Percentiles rank a stretch among this genome's conserved stretches.
phyloP scores from a whole-genome alignment of 2,797 vertebrate species.

The Meda fulgida region DNA sequence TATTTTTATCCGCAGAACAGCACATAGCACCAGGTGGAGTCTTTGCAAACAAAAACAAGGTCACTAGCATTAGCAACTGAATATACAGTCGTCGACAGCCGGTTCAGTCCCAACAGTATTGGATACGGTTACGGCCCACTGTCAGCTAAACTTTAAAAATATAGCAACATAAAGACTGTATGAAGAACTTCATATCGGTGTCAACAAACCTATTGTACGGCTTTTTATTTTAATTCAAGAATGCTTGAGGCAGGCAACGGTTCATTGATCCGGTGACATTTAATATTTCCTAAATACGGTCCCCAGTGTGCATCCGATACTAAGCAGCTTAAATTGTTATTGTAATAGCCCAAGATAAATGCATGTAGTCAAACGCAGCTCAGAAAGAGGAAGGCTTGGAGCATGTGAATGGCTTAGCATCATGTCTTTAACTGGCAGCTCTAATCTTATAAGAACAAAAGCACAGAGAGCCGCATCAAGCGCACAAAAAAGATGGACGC shows the following conservation, averaged over 20 bases:
- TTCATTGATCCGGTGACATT: slow-evolving; percentile 35
- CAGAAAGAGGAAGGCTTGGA: background rate
- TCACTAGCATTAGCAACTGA: slow-evolving; percentile 62
- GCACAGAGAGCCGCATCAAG: slow-evolving; percentile 49
- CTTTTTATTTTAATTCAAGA: background rate
- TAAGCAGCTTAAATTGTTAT: slow-evolving; percentile 38
- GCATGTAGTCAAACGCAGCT: background rate
- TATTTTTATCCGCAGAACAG: slow-evolving; percentile 79
- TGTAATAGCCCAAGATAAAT: background rate
- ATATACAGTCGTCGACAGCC: background rate
- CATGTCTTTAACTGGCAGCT: slow-evolving; percentile 68
- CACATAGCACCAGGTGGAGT: slow-evolving; percentile 78
- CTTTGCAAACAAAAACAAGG: slow-evolving; percentile 74
- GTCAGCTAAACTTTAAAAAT: background rate
- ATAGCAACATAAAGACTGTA: background rate
- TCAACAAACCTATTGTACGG: slow-evolving; percentile 3
- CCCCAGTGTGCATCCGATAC: slow-evolving; percentile 30
- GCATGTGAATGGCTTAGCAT: slow-evolving; percentile 78
- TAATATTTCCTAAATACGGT: slow-evolving; percentile 42
- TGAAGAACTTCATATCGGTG: background rate
- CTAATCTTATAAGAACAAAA: slow-evolving; percentile 66
- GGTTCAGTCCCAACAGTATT: slow-evolving; percentile 31
- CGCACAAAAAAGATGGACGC: slow-evolving; percentile 47
- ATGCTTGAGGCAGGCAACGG: slow-evolving; percentile 2
- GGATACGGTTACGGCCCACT: background rate